Base-by-base conservation (phyloP, 2,888 invertebrate genomes). In the Andrena bicolor region DNA sequence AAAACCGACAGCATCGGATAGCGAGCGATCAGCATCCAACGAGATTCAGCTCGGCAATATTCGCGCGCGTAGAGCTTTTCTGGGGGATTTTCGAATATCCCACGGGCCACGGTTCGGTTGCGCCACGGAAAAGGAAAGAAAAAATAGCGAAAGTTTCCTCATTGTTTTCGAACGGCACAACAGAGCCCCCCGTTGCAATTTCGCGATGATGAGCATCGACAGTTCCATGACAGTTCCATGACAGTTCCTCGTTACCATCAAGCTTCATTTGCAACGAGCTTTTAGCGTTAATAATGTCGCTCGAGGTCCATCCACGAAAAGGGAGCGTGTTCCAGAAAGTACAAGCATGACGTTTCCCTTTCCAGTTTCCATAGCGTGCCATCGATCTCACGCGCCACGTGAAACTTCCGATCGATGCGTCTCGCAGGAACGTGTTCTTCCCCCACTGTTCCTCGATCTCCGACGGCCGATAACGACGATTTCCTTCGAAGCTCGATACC, bases 251-350 rank as follows among this genome's bases (percentile, higher is more conserved):
- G 64, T 58, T 30, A 51, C 51, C 73, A 53, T 69, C 51, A 28
- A 35, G 80, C 60, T 49, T 66, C 70, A 41, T 80, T 82, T 60
- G 56, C 66, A 74, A 70, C 77, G 74, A 74, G 74, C 82, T 82
- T 83, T 83, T 82, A 83, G 68, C 83, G 66, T 74, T 83, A 74
- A 77, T 71, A 78, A 66, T 74, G 74, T 75, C 41, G 41, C 74
- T 58, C 58, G 8, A 8, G 49, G 56, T 30, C n/a, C 76, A 4
- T 26, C 56, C 13, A 20, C 3, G 10, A 49, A 10, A 35, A 7
- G 53, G 81, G 53, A 64, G 51, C 30, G 26, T 68, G 63, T 2
- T 5, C 30, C 6, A 16, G 49, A 16, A 8, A 0, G 41, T 32
- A 23, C 63, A 32, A 23, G 63, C 35, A 7, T 28, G 23, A 28